Evolutionary conservation across 1,140 invertebrate species (phyloP), one percentile per base, ranked within the genome.

Genomic region (Zaprionus davidi): DNA sequence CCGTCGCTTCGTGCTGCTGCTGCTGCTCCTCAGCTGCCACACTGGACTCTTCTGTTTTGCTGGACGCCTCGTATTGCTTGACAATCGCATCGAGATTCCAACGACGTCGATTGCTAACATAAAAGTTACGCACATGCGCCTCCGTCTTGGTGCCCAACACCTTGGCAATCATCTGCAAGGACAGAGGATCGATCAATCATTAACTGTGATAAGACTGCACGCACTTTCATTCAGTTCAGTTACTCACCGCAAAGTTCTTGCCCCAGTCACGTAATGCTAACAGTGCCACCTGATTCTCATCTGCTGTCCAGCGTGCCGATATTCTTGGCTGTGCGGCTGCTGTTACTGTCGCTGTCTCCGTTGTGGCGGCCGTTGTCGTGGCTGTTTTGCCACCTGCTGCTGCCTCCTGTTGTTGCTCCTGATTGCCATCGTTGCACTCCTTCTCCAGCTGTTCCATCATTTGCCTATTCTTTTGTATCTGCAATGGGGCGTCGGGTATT

Each of bases 381-480:
- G 31, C 31, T 34, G 31, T 95, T 76, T 97, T 96, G 11, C 59
- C 31, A 34, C 31, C 34, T 13, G 24, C 24, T 26, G 24, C 24
- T 26, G 34, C 17, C 9, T 56, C 51, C 7, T 83, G 84, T 0
- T 46, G 24, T 26, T 26, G 24, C 24, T 88, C 84, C 1, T 55
- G 55, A 13, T 55, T 73, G 2, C 76, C 69, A 44, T 65, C 46
- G 7, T 65, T 73, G 65, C 85, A 90, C 0, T 90, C 85, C 95
- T 93, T 96, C 96, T 63, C 96, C 94, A 93, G 98, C 97, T 81
- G 98, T 93, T 62, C 97, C 95, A 99, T 95, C 81, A 96, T 95
- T 93, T 99, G 98, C 91, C 99, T 99, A 92, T 99, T 98, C 78
- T 96, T 96, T 93, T 99, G 98, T 71, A 99, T 97, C 98, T 99